Evolutionary conservation across 2,797 vertebrate species (phyloP).

Genomic region (Gallinago stenura): DNA sequence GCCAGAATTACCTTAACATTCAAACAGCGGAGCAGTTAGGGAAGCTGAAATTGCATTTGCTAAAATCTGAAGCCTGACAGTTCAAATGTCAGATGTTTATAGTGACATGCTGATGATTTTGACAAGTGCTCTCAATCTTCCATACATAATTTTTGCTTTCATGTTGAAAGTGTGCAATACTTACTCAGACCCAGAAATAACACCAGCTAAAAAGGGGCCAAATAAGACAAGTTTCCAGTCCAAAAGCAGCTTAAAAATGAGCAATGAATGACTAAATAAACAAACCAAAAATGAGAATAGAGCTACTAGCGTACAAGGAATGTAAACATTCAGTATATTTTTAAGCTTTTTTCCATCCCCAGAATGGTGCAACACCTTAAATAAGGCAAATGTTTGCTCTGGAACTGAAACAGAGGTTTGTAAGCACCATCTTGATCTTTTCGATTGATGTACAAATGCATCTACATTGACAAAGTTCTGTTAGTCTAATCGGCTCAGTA

Average conservation of each 20-base stretch:
- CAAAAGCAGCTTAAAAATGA: conserved; percentile 53
- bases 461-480: not conserved
- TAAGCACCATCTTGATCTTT: not conserved
- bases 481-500: not conserved
- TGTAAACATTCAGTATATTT: conserved; percentile 79
- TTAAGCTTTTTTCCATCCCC: conserved; percentile 79
- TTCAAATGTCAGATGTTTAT: not conserved
- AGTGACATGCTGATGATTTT: conserved; percentile 13
- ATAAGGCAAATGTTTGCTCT: conserved; percentile 43
- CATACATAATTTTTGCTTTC: not conserved
- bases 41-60: not conserved
- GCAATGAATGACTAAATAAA: conserved; percentile 54
- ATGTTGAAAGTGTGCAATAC: not conserved
- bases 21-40: not conserved
- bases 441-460: not conserved
- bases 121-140: not conserved
- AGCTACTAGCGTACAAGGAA: conserved; percentile 64
- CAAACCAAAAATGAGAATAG: conserved; percentile 40
- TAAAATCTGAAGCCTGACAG: not conserved
- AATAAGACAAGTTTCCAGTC: conserved; percentile 45
- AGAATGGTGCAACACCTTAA: conserved; percentile 71
- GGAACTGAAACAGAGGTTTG: not conserved
- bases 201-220: not conserved
- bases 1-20: not conserved
- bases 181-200: conserved; percentile 44